Evolutionary conservation across 2,797 vertebrate species (phyloP), one percentile per base, ranked within the genome.

Genomic region (Xyrichtys novacula): DNA sequence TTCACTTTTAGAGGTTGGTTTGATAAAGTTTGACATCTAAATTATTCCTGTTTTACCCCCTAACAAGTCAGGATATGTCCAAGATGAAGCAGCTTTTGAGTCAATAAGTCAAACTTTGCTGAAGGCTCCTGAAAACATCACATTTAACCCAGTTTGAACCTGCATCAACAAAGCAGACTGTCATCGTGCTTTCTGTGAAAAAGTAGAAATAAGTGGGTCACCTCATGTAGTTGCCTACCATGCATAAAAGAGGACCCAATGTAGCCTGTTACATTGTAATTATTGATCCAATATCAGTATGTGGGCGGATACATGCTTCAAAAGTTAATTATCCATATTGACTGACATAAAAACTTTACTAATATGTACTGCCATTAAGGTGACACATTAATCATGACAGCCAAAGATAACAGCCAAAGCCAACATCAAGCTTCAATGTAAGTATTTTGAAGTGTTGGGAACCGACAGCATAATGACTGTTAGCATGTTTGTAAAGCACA

Each of bases 61-160:
- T 29, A 62, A 34, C 73, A 60, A 20, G 38, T 23, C 22, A 28
- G 12, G 52, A 58, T 50, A 11, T 17, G 25, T 60, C 19, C 2
- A 36, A 54, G 14, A 59, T 48, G 22, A 63, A 39, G 7, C 2
- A 43, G 23, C 25, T 58, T 40, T 7, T 48, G 43, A 28, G 54
- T 28, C 15, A 63, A 20, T 29, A 26, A 28, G 46, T 50, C 43
- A 57, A 60, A 63, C 20, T 48, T 64, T 50, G 22, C 19, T 52
- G 58, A 38, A 55, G 40, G 47, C 26, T 5, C 64, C 36, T 40
- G 49, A 53, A 29, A 72, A 57, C 67, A 48, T 46, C 22, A 52
- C 44, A 50, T 57, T 12, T 65, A 48, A 3, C 25, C 42, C 15
- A 2, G 59, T 76, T 71, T 72, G 15, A 15, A 43, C 56, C 31